phyloP scores from a whole-genome alignment of 2,113 vertebrate genomes.

The Scomber japonicus region DNA sequence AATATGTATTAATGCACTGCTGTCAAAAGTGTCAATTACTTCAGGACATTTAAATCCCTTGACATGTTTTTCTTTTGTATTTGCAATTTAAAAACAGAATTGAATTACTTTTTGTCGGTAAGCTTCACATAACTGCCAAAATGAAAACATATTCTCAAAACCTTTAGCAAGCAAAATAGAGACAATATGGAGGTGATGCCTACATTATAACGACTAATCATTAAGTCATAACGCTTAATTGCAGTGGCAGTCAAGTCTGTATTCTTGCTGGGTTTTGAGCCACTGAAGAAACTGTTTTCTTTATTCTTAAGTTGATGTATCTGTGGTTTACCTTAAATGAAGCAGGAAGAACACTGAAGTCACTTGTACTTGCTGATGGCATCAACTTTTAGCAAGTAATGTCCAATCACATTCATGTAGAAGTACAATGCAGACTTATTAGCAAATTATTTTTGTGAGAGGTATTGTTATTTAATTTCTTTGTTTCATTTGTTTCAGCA shows the following conservation, averaged over 20 bases:
- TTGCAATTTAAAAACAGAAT: conserved; percentile 6
- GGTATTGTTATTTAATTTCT: conserved; percentile 49
- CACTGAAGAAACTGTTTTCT: background rate
- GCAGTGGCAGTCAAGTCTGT: background rate
- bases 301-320: background rate
- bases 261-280: background rate
- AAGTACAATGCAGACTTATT: background rate
- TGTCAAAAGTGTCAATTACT: too few relatives aligned
- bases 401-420: background rate
- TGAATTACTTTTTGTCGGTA: conserved; percentile 15
- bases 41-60: too few relatives aligned
- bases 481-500: conserved; percentile 42
- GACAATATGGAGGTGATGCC: background rate
- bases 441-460: conserved; percentile 36
- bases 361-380: too few relatives aligned
- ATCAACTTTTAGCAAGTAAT: too few relatives aligned
- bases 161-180: conserved; percentile 16
- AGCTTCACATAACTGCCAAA: conserved; percentile 16
- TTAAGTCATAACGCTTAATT: conserved; percentile 23
- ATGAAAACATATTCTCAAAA: conserved; percentile 22
- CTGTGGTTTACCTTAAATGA: background rate
- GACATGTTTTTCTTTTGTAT: background rate
- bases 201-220: background rate
- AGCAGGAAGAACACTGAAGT: too few relatives aligned
- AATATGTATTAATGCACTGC: too few relatives aligned